Evolutionary conservation across 2,797 vertebrate genomes (phyloP).

Genomic region (Limosa lapponica): DNA sequence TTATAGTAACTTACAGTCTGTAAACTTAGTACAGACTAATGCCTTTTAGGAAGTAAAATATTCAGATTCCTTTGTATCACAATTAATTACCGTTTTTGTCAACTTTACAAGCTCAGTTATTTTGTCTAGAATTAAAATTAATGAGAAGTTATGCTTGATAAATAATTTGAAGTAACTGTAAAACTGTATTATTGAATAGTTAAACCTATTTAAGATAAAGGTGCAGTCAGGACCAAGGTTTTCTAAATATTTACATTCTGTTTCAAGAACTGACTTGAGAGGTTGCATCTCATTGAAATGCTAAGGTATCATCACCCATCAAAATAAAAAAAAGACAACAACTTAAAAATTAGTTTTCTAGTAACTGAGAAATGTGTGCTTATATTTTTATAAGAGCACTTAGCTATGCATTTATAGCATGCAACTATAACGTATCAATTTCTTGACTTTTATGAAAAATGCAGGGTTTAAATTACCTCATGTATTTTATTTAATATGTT

Average conservation of each 20-base stretch:
- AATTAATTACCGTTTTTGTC: background rate
- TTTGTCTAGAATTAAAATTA: background rate
- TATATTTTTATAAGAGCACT: background rate
- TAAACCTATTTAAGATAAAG: background rate
- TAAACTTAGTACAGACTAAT: background rate
- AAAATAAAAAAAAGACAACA: background rate
- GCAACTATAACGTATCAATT: background rate
- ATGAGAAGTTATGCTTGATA: background rate
- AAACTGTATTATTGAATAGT: background rate
- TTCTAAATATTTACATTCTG: background rate
- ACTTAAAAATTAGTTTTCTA: background rate
- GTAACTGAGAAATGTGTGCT: background rate
- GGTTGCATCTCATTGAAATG: background rate
- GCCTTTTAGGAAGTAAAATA: background rate
- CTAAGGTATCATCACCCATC: background rate
- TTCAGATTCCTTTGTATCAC: background rate
- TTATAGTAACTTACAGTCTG: background rate
- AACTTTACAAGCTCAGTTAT: background rate
- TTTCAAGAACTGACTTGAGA: background rate
- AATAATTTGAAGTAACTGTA: background rate
- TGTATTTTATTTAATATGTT: background rate
- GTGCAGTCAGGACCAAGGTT: background rate
- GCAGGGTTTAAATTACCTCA: background rate
- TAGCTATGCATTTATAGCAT: background rate
- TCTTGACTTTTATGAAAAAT: background rate